phyloP scores from a whole-genome alignment of 2,113 vertebrate species.

The Speoplatyrhinus poulsoni region DNA sequence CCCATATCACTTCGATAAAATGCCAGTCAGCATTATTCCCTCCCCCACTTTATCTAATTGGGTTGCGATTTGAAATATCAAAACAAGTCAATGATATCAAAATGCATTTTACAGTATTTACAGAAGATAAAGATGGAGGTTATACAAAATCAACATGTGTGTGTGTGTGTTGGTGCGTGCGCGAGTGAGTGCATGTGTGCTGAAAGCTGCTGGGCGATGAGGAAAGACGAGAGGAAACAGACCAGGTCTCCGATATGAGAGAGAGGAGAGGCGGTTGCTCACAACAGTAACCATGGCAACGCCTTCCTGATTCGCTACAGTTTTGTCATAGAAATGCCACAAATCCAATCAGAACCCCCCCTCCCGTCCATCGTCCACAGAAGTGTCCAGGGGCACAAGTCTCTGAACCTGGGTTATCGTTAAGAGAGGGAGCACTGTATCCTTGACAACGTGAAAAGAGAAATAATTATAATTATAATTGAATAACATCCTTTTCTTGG shows the following conservation, averaged over 20 bases:
- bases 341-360: conserved; percentile 10
- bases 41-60: conserved; percentile 11
- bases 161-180: conserved; percentile 20
- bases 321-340: conserved; percentile 7
- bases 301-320: conserved; percentile 25
- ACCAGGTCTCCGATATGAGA: conserved; percentile 23
- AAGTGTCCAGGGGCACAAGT: conserved; percentile 16
- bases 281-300: conserved; percentile 37
- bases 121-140: conserved; percentile 64
- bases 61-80: conserved; percentile 76
- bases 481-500: conserved; percentile 4
- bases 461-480: not conserved
- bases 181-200: conserved; percentile 8
- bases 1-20: conserved; percentile 56
- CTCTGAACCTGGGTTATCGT: conserved; percentile 22
- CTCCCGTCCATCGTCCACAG: conserved; percentile 10
- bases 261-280: conserved; percentile 28
- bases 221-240: conserved; percentile 17
- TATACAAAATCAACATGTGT: conserved; percentile 42
- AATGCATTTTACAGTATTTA: conserved; percentile 87
- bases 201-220: conserved; percentile 10
- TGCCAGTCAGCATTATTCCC: conserved; percentile 49
- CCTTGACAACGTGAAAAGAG: not conserved
- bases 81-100: conserved; percentile 88
- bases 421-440: not conserved